A percentile compares a stretch with the other conserved stretches of the same genome.
These are phyloP conservation scores for Anolis carolinensis DNA, from an alignment of 2,113 vertebrate genomes.

Conservation along the genomic window DNA sequence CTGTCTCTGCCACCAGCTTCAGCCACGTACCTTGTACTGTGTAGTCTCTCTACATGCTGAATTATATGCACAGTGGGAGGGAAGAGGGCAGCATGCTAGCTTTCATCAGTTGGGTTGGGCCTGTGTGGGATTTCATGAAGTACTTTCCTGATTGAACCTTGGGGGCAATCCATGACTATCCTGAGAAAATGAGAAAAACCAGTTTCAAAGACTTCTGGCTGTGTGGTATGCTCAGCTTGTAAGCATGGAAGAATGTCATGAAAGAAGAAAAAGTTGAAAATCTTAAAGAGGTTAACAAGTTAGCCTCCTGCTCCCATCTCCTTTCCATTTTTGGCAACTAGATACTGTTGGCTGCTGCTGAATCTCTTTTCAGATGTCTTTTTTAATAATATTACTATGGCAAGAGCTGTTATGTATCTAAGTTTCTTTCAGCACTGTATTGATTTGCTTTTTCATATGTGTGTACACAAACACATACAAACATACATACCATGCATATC, in stretches of 20 bases:
- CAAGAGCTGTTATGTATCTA: neutral
- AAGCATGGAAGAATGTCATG: fast-evolving
- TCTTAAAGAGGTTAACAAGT: conserved; percentile 16
- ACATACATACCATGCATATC: too few species aligned
- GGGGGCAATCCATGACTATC: neutral
- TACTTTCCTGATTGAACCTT: neutral
- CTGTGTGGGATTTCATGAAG: neutral
- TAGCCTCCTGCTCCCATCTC: neutral
- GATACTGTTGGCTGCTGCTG: neutral
- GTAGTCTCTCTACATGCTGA: neutral
- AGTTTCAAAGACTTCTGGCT: conserved; percentile 20
- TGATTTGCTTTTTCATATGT: neutral
- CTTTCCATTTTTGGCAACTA: neutral
- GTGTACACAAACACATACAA: too few species aligned
- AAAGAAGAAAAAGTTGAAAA: neutral
- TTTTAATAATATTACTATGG: neutral
- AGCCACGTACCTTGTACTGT: conserved; percentile 8
- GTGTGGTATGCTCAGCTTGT: neutral
- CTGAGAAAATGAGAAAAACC: fast-evolving
- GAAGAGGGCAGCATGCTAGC: neutral
- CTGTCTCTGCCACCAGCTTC: conserved; percentile 23
- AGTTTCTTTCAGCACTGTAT: neutral
- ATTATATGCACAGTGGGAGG: neutral
- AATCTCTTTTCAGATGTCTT: neutral
- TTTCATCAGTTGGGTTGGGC: neutral